Evolutionary conservation across 2,888 invertebrate genomes (phyloP), one percentile per base, ranked within the genome.

Genomic region (Lasioglossum oenotherae): DNA sequence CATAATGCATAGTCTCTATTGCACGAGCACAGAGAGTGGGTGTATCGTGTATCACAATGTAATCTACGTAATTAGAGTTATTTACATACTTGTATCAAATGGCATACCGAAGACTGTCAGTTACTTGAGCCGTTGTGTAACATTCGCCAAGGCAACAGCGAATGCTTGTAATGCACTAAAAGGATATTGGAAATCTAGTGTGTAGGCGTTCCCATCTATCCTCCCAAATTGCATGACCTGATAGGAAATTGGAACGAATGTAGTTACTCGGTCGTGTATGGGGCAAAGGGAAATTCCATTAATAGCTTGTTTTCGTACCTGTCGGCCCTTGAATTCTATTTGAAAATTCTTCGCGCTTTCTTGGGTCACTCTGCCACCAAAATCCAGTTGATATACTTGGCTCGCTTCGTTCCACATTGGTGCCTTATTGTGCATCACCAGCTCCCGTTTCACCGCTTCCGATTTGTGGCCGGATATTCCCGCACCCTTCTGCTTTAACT

Each of bases 311-410:
- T 57, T 64, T 0, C 46, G 93, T 92, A 99, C 99, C 97, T 99
- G 99, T 96, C 98, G 98, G 88, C 98, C 99, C 91, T 98, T 97
- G 95, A 98, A 99, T 95, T 99, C 99, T 82, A 99, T 99, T 96
- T 99, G 99, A 95, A 99, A 99, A 96, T 99, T 99, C 96, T 99
- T 99, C 27, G 99, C 99, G 71, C 99, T 99, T 95, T 99, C 99
- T 95, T 99, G 99, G 5, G 99, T 99, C 84, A 99, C 99, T 89
- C 99, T 96, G 19, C 99, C 99, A 6, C 99, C 99, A 96, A 99
- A 99, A 96, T 99, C 99, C 72, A 99, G 96, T 95, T 99, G 99
- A 96, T 99, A 99, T 23, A 99, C 99, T 95, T 99, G 99, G 94
- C 98, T 99, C 95, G 98, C 98, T 95, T 99, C 99, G 95, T 99